Base-by-base conservation (phyloP, 2,888 invertebrate genomes). In the Poecilobothrus nobilitatus region DNA sequence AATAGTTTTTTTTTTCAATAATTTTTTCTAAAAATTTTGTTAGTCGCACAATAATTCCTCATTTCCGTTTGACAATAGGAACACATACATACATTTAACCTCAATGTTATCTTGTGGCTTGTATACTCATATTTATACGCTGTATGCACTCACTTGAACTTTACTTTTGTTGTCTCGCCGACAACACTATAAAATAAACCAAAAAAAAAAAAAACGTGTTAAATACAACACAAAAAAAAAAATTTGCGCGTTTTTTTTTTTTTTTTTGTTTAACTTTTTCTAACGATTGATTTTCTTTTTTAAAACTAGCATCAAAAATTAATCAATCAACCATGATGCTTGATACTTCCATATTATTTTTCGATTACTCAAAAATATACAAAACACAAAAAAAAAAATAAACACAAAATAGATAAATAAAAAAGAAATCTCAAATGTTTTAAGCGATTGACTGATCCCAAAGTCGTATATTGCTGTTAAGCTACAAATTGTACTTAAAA, bases 301-400 rank as follows among this genome's bases (percentile, higher is more conserved):
- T 12, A 1, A 12, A 53, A 53, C 18, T 53, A 53, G 53, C 53
- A 53, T 53, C 18, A 53, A 53, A 53, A 53, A 53, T 53, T 53
- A 53, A 53, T 53, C 53, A 53, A 53, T 53, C 53, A 53, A 53
- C 12, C 53, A 53, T 53, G 53, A 53, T 53, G 53, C 53, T 53
- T 53, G 7, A 53, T 53, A 53, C 53, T 53, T 53, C 53, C 53
- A 53, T 41, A 41, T 41, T 41, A 41, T 41, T 41, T 6, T 41
- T 12, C 15, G 15, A 41, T 41, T 41, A 41, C 41, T 41, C 41
- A 41, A 9, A 41, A 41, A 41, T 5, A 41, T n/a, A n/a, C 15
- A 41, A 6, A 12, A 8, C 2, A 9, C 41, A 41, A 2, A 12
- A 41, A 12, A 12, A 41, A 12, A 5, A 41, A 3, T 41, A 41